These are phyloP conservation scores for Mimumesa dahlbomi DNA, from an alignment of 2,888 invertebrate genomes.

Conservation along the genomic window DNA sequence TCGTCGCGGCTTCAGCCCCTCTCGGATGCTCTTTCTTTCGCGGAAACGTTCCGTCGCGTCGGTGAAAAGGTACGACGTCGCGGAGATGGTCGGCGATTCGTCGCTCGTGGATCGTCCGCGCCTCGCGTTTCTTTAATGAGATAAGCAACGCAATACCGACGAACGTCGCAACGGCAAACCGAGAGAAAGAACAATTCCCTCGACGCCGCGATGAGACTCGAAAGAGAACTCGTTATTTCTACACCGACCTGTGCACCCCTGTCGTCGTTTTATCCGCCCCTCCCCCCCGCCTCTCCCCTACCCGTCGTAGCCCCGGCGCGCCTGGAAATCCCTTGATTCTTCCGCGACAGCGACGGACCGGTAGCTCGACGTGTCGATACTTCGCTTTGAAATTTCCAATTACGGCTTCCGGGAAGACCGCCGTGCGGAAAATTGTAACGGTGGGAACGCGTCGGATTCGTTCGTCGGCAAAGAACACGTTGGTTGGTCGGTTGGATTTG, in stretches of 20 bases:
- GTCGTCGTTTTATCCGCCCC: neutral
- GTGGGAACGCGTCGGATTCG: neutral
- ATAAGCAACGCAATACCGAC: constrained; percentile 44
- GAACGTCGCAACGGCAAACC: neutral
- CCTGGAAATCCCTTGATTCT: no score
- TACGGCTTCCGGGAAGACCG: no score
- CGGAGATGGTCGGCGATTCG: constrained; percentile 48
- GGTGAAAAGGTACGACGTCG: constrained; percentile 14
- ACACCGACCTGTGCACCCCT: neutral
- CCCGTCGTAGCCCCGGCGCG: no score
- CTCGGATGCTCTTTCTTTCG: constrained; percentile 16
- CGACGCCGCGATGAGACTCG: neutral
- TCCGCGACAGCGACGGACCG: no score
- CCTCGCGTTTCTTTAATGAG: constrained; percentile 50
- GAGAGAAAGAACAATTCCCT: constrained; percentile 9
- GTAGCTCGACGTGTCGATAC: no score
- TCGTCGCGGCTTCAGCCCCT: no score
- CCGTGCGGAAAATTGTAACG: constrained; percentile 23
- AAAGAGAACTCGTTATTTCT: constrained; percentile 12
- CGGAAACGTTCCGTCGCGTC: constrained; percentile 34
- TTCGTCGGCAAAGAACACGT: neutral
- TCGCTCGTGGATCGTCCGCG: constrained; percentile 54
- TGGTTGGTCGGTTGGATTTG: constrained; percentile 25
- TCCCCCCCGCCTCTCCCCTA: no score
- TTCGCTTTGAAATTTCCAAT: no score